phyloP scores from a whole-genome alignment of 37 sponge, comb jelly and placozoan species.

The Hexactinellida sp. region DNA sequence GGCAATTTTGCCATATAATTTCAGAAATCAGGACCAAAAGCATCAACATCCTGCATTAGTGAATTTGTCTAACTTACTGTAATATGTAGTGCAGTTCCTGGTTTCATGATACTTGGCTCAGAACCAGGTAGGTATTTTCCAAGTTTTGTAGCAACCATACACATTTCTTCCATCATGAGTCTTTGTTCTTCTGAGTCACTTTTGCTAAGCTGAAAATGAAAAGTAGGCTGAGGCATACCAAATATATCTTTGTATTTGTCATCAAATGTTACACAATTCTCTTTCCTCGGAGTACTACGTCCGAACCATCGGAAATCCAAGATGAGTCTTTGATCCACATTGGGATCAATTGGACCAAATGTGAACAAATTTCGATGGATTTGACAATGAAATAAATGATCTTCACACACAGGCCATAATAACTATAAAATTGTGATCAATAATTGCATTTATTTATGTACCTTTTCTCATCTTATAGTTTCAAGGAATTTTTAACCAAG shows the following conservation, averaged over 20 bases:
- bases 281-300: not conserved
- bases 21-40: too few relatives aligned
- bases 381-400: slow-evolving; percentile 32
- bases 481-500: too few relatives aligned
- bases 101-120: slow-evolving; percentile 29
- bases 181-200: slow-evolving; percentile 11
- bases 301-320: slow-evolving; percentile 44
- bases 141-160: slow-evolving; percentile 20
- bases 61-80: slow-evolving; percentile 30
- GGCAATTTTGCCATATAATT: too few relatives aligned
- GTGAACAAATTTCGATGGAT: slow-evolving; percentile 21
- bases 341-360: slow-evolving; percentile 25
- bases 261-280: slow-evolving; percentile 27
- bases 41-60: too few relatives aligned
- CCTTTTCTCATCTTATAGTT: too few relatives aligned
- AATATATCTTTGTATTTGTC: slow-evolving; percentile 20
- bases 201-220: slow-evolving; percentile 19
- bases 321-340: slow-evolving; percentile 33
- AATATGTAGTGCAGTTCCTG: slow-evolving; percentile 29
- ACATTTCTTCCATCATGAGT: slow-evolving; percentile 39
- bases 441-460: too few relatives aligned
- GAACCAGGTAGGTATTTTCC: slow-evolving; percentile 39
- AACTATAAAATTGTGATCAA: too few relatives aligned
- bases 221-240: slow-evolving; percentile 48
- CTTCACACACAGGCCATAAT: slow-evolving; percentile 26